These are phyloP conservation scores for Melipona quadrifasciata DNA, from an alignment of 1,140 invertebrate species.

Conservation along the genomic window DNA sequence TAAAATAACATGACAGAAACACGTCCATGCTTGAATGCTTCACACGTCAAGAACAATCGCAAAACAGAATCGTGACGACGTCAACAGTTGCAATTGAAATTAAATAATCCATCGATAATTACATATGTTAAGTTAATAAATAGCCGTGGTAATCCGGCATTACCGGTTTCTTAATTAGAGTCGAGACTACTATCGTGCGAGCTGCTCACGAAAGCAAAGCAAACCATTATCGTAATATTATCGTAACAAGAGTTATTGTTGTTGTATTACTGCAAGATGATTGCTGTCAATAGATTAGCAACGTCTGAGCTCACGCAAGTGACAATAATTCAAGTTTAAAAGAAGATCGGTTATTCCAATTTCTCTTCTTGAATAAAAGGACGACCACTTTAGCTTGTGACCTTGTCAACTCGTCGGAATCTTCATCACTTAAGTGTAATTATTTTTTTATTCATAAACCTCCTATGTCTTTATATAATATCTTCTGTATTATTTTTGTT, in stretches of 20 bases:
- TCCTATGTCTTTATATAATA: too few species aligned
- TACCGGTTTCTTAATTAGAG: slow-evolving; percentile 2
- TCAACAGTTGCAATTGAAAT: background rate
- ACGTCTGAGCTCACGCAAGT: background rate
- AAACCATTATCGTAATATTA: background rate
- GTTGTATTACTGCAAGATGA: background rate
- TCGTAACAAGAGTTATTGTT: background rate
- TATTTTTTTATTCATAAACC: too few species aligned
- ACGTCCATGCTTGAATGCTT: background rate
- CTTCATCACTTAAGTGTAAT: too few species aligned
- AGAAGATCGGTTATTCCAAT: background rate
- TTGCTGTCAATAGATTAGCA: background rate
- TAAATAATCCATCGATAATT: slow-evolving; percentile 11
- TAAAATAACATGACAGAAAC: background rate
- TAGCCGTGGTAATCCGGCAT: background rate
- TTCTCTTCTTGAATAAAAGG: background rate
- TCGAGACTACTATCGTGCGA: background rate
- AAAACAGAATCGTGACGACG: background rate
- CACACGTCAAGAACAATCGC: background rate
- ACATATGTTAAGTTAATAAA: slow-evolving; percentile 1
- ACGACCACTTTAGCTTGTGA: too few species aligned
- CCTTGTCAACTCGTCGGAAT: too few species aligned
- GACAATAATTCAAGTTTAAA: background rate
- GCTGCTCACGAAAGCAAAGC: background rate
- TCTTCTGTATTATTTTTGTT: too few species aligned